Evolutionary conservation across 1,140 invertebrate species (phyloP), one percentile per base, ranked within the genome.

Genomic region (Thaumatotibia leucotreta): DNA sequence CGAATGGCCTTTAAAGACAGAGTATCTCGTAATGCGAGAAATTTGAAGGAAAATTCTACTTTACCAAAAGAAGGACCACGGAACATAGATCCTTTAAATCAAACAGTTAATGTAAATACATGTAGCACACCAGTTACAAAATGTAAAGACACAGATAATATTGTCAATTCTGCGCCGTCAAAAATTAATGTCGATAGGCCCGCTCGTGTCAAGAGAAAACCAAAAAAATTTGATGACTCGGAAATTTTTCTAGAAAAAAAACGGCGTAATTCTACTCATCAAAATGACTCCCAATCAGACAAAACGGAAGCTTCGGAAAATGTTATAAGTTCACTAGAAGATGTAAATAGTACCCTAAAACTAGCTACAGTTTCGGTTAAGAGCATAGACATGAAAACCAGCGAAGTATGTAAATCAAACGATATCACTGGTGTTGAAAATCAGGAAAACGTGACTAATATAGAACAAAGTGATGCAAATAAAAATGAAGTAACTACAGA

Each of bases 191-290:
- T 73, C 23, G 84, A 88, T 24, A 81, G 91, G 66, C 91, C 91
- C 14, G 72, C 81, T 6, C 76, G 91, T n/a, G 67, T 83, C 20
- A 91, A 88, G 76, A 83, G 84, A 73, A 87, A 83, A 75, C 91
- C 91, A 24, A 91, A 88, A 65, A 92, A 91, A 69, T 91, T 88
- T 73, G 83, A 84, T 23, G 82, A 91, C 54, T 54, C 79, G 24
- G 39, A 82, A 73, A 9, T 83, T 27, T 77, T 79, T 61, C 61
- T 69, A 61, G n/a, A 79, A 49, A 88, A 81, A 65, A 86, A 77
- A 69, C 70, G 72, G 62, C 74, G 82, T 14, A 24, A 66, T 54
- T 84, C 80, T n/a, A 11, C 49, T 29, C 65, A 66, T 63, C 70
- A 68, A 66, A 72, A 23, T 67, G 68, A 77, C 63, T 70, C 67